phyloP scores from a whole-genome alignment of 2,113 vertebrate species.

The Pluvianellus socialis region DNA sequence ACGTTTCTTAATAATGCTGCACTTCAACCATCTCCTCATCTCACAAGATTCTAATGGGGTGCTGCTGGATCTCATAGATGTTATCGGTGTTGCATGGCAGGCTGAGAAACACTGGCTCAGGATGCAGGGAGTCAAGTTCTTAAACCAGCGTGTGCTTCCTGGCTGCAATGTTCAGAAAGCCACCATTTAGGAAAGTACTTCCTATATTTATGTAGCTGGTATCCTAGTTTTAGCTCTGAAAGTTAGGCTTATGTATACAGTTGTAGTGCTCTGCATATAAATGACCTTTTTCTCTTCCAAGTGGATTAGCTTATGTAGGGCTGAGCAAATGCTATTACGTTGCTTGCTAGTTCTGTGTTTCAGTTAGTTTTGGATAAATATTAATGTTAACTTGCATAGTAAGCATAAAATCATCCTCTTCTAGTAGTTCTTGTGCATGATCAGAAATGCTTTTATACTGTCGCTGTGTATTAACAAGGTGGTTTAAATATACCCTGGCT shows the following conservation, averaged over 20 bases:
- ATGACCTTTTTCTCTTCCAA: conserved; percentile 18
- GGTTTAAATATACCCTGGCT: neutral
- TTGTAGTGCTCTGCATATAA: conserved; percentile 8
- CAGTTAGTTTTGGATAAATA: conserved; percentile 49
- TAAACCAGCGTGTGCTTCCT: neutral
- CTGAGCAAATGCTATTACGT: neutral
- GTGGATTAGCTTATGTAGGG: neutral
- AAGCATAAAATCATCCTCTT: conserved; percentile 25
- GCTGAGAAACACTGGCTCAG: neutral
- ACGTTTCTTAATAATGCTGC: neutral
- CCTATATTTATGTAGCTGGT: neutral
- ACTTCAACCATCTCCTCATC: neutral
- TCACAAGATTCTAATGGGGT: neutral
- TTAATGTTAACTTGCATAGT: neutral
- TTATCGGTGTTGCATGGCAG: neutral
- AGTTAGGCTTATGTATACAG: neutral
- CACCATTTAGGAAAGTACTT: neutral
- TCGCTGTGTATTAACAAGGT: neutral
- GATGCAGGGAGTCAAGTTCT: neutral
- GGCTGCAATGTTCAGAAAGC: neutral
- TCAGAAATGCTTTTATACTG: neutral
- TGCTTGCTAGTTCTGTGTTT: neutral
- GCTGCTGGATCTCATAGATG: neutral
- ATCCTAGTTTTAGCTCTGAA: conserved; percentile 3
- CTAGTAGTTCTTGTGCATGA: neutral